These are phyloP conservation scores for Clytia hemisphaerica DNA, from an alignment of 30 jellyfish, hydroid and myxozoan genomes.

Conservation along the genomic window DNA sequence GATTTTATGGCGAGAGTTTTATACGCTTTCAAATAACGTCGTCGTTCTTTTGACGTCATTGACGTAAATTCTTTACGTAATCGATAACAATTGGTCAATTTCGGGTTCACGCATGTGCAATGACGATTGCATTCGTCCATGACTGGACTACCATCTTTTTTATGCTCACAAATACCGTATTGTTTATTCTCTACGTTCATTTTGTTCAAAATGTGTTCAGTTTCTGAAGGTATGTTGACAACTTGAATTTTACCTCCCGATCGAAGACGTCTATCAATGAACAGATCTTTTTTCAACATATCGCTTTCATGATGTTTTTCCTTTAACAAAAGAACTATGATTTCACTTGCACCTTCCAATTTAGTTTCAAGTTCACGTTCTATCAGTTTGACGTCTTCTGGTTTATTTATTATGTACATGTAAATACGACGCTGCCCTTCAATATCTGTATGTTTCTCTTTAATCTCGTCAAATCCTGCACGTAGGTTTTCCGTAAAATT, in stretches of 20 bases:
- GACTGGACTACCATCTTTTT: slow-evolving; percentile 8
- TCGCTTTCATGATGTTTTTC: too few relatives aligned
- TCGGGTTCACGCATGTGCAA: slow-evolving; percentile 68
- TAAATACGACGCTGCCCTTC: not conserved
- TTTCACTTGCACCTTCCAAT: too few relatives aligned
- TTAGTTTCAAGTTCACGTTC: too few relatives aligned
- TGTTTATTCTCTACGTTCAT: not conserved
- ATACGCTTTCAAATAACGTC: slow-evolving; percentile 55
- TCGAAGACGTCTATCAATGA: too few relatives aligned
- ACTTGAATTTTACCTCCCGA: too few relatives aligned
- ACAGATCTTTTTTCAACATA: too few relatives aligned
- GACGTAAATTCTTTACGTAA: slow-evolving; percentile 85
- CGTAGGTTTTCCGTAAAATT: slow-evolving; percentile 4
- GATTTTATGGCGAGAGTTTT: slow-evolving; percentile 45
- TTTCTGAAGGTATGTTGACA: too few relatives aligned
- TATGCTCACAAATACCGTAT: slow-evolving; percentile 5
- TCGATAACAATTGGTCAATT: slow-evolving; percentile 53
- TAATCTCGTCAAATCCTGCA: slow-evolving; percentile 6
- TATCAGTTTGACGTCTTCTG: slow-evolving; percentile 14
- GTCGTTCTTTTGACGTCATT: slow-evolving; percentile 63
- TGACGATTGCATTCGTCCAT: slow-evolving; percentile 71
- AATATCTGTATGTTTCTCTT: slow-evolving; percentile 10
- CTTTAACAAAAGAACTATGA: too few relatives aligned
- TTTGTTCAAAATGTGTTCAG: not conserved
- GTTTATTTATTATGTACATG: slow-evolving; percentile 3